Conservation (phyloP, 2,113 vertebrate genomes). For the Mirza zaza region DNA sequence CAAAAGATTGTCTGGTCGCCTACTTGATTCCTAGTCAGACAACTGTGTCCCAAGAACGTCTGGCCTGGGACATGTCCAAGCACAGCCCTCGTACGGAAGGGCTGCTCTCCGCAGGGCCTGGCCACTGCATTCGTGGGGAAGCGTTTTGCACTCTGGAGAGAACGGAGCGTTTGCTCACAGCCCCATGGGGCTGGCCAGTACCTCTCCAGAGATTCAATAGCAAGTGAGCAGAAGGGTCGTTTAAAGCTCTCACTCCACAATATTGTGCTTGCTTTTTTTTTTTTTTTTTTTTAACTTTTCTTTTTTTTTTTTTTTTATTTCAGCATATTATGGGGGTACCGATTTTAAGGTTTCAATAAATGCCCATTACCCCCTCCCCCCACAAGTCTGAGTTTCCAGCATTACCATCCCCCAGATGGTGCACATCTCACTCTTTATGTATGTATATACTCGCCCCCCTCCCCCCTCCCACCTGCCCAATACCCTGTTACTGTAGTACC, state of each 20-base stretch:
- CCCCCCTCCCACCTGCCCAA: too few relatives aligned
- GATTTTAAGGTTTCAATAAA: too few relatives aligned
- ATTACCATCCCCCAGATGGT: too few relatives aligned
- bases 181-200: background rate
- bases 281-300: too few relatives aligned
- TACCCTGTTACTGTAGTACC: too few relatives aligned
- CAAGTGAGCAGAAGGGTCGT: background rate
- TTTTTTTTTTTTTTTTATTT: too few relatives aligned
- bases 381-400: too few relatives aligned
- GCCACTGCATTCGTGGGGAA: background rate
- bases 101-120: background rate
- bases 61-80: too few relatives aligned
- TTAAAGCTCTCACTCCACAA: background rate
- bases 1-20: background rate
- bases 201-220: background rate
- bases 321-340: too few relatives aligned
- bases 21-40: background rate
- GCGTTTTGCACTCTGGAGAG: background rate
- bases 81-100: background rate
- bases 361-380: too few relatives aligned
- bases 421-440: too few relatives aligned
- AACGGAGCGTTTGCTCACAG: background rate
- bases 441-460: too few relatives aligned
- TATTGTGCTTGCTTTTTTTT: background rate
- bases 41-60: background rate